These are phyloP conservation scores for Pseudachorutes palmiensis DNA, from an alignment of 1,140 invertebrate species.

Conservation along the genomic window DNA sequence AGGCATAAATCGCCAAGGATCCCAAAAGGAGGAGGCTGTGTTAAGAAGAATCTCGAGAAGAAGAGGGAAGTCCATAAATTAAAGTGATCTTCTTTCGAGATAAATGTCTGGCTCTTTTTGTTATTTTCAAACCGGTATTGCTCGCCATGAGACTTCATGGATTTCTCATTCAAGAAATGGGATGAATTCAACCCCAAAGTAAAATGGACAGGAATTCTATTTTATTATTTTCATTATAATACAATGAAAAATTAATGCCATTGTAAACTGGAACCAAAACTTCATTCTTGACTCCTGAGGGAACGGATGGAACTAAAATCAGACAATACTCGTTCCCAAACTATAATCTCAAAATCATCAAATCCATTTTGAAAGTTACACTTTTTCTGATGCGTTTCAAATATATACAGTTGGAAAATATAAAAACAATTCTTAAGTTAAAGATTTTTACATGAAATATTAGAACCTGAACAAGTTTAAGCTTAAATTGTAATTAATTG, in stretches of 20 bases:
- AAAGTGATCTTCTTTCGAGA: constrained; percentile 29
- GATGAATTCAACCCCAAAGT: constrained; percentile 7
- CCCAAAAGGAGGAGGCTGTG: too few relatives aligned
- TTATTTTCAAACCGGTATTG: constrained; percentile 34
- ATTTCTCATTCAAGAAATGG: constrained; percentile 18
- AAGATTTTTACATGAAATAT: too few relatives aligned
- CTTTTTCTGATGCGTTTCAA: too few relatives aligned
- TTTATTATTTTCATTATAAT: constrained; percentile 5
- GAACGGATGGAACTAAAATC: too few relatives aligned
- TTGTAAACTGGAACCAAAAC: not conserved
- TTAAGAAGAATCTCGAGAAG: not conserved
- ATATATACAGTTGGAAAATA: too few relatives aligned
- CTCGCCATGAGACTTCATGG: constrained; percentile 24
- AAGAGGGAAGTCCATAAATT: constrained; percentile 36
- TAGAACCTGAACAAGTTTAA: too few relatives aligned
- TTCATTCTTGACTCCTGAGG: not conserved
- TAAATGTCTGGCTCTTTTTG: constrained; percentile 30
- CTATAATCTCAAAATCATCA: too few relatives aligned
- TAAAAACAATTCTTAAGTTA: too few relatives aligned
- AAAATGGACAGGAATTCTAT: constrained; percentile 6
- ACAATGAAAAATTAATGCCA: constrained; percentile 6
- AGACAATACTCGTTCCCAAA: too few relatives aligned
- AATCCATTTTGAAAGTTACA: too few relatives aligned
- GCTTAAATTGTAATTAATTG: too few relatives aligned
- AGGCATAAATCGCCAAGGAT: constrained; percentile 27